phyloP scores from a whole-genome alignment of 2,888 invertebrate genomes.

The Melanotus villosus region DNA sequence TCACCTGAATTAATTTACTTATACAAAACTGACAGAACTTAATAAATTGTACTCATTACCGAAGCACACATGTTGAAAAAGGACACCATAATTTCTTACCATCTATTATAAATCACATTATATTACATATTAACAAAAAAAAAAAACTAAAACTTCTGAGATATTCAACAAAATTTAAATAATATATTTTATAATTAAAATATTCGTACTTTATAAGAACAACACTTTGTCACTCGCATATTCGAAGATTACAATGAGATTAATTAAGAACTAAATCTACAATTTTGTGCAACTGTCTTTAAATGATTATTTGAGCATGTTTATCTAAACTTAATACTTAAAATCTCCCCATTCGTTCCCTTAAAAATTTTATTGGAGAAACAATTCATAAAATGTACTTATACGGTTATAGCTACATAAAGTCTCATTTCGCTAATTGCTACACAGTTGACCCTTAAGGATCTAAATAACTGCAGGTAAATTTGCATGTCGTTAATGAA shows the following conservation, averaged over 20 bases:
- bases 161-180: slow-evolving; percentile 9
- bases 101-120: slow-evolving; percentile 19
- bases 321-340: neutral
- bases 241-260: slow-evolving; percentile 9
- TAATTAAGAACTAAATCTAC: neutral
- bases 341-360: too few relatives aligned
- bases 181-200: slow-evolving; percentile 14
- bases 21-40: neutral
- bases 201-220: slow-evolving; percentile 1
- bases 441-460: too few relatives aligned
- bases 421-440: too few relatives aligned
- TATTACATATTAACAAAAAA: slow-evolving; percentile 14
- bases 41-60: neutral
- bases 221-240: neutral
- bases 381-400: too few relatives aligned
- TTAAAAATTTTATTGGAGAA: too few relatives aligned
- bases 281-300: neutral
- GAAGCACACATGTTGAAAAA: neutral
- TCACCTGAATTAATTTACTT: too few relatives aligned
- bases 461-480: too few relatives aligned
- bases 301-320: neutral
- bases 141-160: slow-evolving; percentile 8
- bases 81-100: neutral
- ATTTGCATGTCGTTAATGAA: too few relatives aligned
- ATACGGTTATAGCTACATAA: too few relatives aligned